A percentile compares a stretch with the other conserved stretches of the same genome.
Conservation (phyloP, 2,113 vertebrate genomes). For the Hippolais icterina region DNA sequence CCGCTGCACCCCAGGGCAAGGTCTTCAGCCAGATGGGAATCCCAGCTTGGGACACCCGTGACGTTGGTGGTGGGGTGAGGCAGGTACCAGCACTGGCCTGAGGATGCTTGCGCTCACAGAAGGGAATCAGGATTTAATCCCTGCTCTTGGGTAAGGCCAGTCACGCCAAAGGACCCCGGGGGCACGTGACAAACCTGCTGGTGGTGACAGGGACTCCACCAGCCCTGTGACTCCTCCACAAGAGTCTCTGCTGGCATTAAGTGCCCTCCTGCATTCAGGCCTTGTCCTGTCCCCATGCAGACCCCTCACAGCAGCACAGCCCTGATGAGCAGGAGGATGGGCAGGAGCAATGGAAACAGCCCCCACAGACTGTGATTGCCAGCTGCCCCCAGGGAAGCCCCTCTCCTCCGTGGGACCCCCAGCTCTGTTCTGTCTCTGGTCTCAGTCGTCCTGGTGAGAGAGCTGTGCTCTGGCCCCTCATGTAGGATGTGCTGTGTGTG, state of each 20-base stretch:
- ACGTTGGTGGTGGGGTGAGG: background rate
- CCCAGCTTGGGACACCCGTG: background rate
- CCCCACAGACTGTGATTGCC: background rate
- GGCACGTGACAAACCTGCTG: background rate
- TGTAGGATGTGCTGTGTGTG: background rate
- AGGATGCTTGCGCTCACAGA: accelerated
- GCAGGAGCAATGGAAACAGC: background rate
- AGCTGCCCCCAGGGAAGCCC: background rate
- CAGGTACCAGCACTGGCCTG: background rate
- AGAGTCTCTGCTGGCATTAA: background rate
- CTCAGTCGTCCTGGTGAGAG: background rate
- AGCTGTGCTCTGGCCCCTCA: background rate
- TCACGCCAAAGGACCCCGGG: background rate
- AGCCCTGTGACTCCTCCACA: background rate
- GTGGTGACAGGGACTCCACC: background rate
- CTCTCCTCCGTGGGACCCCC: background rate
- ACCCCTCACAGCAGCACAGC: background rate
- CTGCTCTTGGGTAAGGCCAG: background rate
- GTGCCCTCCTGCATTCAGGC: background rate
- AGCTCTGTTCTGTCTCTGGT: too few species aligned
- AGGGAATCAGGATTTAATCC: accelerated
- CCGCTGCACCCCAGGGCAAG: background rate
- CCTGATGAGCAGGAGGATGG: background rate
- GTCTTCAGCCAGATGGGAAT: background rate
- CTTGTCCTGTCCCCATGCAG: background rate